Base-by-base conservation (phyloP, 2,113 vertebrate species). In the Chrysemys picta region DNA sequence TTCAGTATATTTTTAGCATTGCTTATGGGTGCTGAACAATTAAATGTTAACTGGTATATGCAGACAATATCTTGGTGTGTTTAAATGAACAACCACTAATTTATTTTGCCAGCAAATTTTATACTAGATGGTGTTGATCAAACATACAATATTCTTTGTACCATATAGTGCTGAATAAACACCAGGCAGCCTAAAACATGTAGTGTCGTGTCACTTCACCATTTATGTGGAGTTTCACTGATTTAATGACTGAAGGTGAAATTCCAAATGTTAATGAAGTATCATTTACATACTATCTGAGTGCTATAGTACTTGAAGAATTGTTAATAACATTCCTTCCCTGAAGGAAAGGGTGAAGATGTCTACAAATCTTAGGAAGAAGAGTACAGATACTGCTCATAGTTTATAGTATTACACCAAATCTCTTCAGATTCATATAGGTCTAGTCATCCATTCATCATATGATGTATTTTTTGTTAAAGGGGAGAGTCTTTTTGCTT, bases 201-300 rank as follows among this genome's bases (percentile, higher is more conserved):
- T 85, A 57, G 82, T 92, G 62, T 84, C 85, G 80, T 95, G 94
- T 92, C 89, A 94, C 94, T 87, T 84, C 85, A 95, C 86, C 80
- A n/a, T 96, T 96, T 95, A 82, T 92, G 86, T 84, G 47, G 92
- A 85, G 38, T 84, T 95, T 95, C 91, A 59, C 62, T 69, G 69
- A 94, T 91, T 54, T 89, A 93, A 92, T 93, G 96, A 81, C 90
- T 94, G 22, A 78, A 24, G 69, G 54, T 14, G 16, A 79, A 87
- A 84, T 95, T 89, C 45, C 65, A 88, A 97, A 89, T 93, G 94
- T 89, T 90, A 93, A 81, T 93, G 95, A 96, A 91, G 83, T 65
- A 90, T 89, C 75, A 82, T 85, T 91, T 93, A 79, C 45, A 75
- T 91, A 86, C 95, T 94, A 91, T 88, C 14, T 59, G 84, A 62